Conservation (phyloP, 2,888 invertebrate species). For the Branchellion lobata region DNA sequence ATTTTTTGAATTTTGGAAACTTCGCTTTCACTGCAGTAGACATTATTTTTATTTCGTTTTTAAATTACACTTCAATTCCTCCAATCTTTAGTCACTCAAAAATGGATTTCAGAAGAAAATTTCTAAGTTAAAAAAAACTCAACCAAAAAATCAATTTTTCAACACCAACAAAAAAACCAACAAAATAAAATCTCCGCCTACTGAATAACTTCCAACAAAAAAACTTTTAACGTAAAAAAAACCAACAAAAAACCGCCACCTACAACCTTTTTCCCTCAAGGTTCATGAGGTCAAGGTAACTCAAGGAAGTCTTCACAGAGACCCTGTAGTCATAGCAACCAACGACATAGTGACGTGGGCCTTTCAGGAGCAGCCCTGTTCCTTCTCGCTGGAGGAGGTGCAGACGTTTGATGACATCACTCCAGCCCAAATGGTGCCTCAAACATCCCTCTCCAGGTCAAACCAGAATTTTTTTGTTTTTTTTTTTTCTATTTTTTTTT, state of each 20-base stretch:
- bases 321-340: constrained; percentile 58
- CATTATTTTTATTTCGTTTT: not conserved
- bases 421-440: constrained; percentile 26
- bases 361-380: constrained; percentile 55
- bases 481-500: no score
- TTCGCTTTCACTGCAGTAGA: no score
- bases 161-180: not conserved
- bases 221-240: not conserved
- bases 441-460: constrained; percentile 21
- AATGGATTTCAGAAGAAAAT: not conserved
- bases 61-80: no score
- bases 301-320: constrained; percentile 55
- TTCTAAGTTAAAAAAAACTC: not conserved
- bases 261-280: constrained; percentile 51
- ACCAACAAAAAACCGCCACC: no score
- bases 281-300: constrained; percentile 59
- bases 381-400: constrained; percentile 56
- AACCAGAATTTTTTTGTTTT: constrained; percentile 40
- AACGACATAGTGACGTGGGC: constrained; percentile 62
- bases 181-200: no score
- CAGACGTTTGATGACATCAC: constrained; percentile 52
- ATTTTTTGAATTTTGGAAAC: not conserved
- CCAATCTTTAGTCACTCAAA: not conserved
- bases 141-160: not conserved
- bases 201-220: not conserved